Base-by-base conservation (phyloP, 2,113 vertebrate species). In the Cyprinodon brontotheroides region DNA sequence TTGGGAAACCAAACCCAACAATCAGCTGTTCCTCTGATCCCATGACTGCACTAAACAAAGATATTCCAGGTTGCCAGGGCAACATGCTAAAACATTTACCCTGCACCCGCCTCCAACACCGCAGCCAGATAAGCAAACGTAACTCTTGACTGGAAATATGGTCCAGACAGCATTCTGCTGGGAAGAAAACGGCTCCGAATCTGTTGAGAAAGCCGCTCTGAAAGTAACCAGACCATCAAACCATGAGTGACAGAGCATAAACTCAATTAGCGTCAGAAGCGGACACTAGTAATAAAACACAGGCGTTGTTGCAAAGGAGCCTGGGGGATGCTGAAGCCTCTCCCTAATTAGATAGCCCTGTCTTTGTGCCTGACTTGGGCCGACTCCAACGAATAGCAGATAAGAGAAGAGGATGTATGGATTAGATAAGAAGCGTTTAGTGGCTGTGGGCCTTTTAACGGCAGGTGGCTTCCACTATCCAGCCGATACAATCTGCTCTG, bases 401-500 rank as follows among this genome's bases (percentile, higher is more conserved):
- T 87, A 86, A 88, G 68, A 84, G 67, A 91, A 75, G 83, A 81
- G 82, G 82, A 89, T 83, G 89, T 82, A 89, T 91, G 86, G 90
- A 93, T 91, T 89, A 91, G 87, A 90, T 85, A 82, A 90, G 84
- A 84, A 80, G 84, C 87, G 89, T 87, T 89, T 88, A 88, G 83
- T 36, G 76, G 77, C 60, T 72, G 77, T 59, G 20, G 65, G 65
- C 17, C 64, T 64, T 89, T 57, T 84, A 70, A 78, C 38, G 70
- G 65, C 77, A 81, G 80, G 78, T 36, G 66, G 72, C 78, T 62
- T 75, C 66, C 20, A 45, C 72, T 47, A 43, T 38, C 29, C 12
- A 38, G 47, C 40, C 38, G 75, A 81, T 78, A 73, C n/a, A 2
- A 80, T 85, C 68, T 50, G 43, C 47, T n/a, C 70, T n/a, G 20